Base-by-base conservation (phyloP, 1,140 invertebrate genomes). In the Zaprionus tsacasi region DNA sequence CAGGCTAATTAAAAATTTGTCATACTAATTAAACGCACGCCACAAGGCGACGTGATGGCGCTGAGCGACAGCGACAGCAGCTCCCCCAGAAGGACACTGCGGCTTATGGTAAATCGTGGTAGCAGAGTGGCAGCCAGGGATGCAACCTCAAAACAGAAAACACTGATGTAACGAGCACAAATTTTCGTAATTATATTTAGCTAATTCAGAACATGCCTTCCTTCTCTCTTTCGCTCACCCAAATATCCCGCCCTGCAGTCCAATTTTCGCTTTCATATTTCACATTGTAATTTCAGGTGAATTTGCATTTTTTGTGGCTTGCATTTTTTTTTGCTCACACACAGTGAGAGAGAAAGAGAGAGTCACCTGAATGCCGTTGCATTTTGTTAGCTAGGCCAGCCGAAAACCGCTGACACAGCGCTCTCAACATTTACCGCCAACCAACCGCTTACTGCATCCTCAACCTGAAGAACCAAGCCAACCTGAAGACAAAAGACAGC, bases 1-100 rank as follows among this genome's bases (percentile, higher is more conserved):
- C 77, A 78, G 81, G 83, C 85, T 88, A 88, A 88, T 88, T 88
- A 88, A 88, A 87, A 88, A 88, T 88, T 88, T 88, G 83, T 88
- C 83, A 89, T 88, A 89, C 83, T 88, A 88, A 88, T 88, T 88
- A 88, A 88, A 80, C 78, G 80, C 77, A 79, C 78, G 70, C 79
- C 70, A 52, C 21, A 36, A 57, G 52, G 71, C 57, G 63, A 81
- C 33, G 58, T 75, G 58, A 77, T 52, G 70, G 57, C 52, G 57
- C 52, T 70, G 56, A 74, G 60, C 52, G 66, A 50, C 38, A 74
- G 60, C 52, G 66, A 50, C 38, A 57, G 50, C 27, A 54, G 17
- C 3, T 21, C 21, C 21, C 21, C 17, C 35, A 54, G 25, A 69
- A 40, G 55, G 59, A 66, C 61, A 35, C 58, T 55, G 50, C 6